Base-by-base conservation (phyloP, 2,888 invertebrate genomes). In the Thyatira batis region DNA sequence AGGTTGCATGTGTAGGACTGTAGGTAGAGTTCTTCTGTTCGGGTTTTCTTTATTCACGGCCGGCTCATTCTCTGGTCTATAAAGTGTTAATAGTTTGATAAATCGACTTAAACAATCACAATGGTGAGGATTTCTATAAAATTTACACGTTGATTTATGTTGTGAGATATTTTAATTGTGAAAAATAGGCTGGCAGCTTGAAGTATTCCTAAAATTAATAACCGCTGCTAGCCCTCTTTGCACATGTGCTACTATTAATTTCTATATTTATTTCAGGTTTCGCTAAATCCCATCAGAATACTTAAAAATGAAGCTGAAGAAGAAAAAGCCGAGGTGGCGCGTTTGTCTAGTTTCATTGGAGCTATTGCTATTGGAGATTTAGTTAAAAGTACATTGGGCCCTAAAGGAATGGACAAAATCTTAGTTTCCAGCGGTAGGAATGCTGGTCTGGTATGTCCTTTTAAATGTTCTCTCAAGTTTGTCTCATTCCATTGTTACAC, bases 311-410 rank as follows among this genome's bases (percentile, higher is more conserved):
- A 98, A 69, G 99, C 99, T 0, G 98, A 99, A 84, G 98, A 99
- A 89, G 99, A 99, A 85, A 98, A 97, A 81, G 97, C 96, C 20
- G 99, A 99, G 89, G 96, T 97, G 76, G 99, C 99, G 74, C 96
- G 99, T 56, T 93, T 99, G 92, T 99, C 99, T 57, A 97, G 98
- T 72, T 99, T 99, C 84, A 97, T 99, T 65, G 99, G 99, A 51
- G 99, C 99, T 20, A 99, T 99, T 73, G 99, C 99, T 11, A 98
- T 99, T 76, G 99, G 99, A 27, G 99, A 99, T 88, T 93, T 99
- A 67, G 97, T 99, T 0, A 99, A 99, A 86, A 98, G 98, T 69
- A 99, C 99, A 4, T 93, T 99, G 25, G 99, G 99, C 3, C 99
- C 99, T 0, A 99, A 99, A 91, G 99, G 99, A 78, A 99, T 99